These are phyloP conservation scores for Lepus americanus DNA, from an alignment of 2,113 vertebrate species.

Conservation along the genomic window DNA sequence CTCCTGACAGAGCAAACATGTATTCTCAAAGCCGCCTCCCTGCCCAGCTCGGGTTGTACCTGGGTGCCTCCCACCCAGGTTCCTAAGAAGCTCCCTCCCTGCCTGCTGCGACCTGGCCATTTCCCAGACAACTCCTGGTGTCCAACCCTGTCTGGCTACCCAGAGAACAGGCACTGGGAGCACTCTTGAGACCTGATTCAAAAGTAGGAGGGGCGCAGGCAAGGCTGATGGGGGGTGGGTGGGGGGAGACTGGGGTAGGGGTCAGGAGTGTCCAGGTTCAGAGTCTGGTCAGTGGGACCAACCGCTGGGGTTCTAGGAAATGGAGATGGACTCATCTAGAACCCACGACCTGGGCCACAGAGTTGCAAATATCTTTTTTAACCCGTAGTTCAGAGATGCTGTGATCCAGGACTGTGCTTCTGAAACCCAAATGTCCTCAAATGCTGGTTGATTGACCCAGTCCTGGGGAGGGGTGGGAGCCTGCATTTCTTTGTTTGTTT, in stretches of 20 bases:
- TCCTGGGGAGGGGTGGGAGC: neutral
- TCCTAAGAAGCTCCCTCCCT: conserved; percentile 63
- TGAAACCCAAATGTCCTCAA: neutral
- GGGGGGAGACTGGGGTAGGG: neutral
- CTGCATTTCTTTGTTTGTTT: neutral
- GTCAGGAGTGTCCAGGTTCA: neutral
- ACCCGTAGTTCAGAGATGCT: neutral
- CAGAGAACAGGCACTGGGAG: neutral
- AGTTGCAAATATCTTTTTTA: neutral
- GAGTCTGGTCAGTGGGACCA: neutral
- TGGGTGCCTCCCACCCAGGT: conserved; percentile 46
- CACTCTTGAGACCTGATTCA: neutral
- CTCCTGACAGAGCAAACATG: conserved; percentile 68
- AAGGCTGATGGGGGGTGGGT: neutral
- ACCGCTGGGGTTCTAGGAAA: neutral
- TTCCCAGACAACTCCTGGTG: conserved; percentile 49
- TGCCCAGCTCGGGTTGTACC: conserved; percentile 48
- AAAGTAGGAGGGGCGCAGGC: neutral
- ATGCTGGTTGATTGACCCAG: neutral
- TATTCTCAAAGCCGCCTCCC: neutral
- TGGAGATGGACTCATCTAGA: neutral
- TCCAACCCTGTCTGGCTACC: neutral
- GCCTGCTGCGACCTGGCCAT: conserved; percentile 20
- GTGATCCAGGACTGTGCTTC: neutral
- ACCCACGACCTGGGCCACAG: neutral